Conservation (phyloP, 1,140 invertebrate species). For the Drosophila bipectinata region DNA sequence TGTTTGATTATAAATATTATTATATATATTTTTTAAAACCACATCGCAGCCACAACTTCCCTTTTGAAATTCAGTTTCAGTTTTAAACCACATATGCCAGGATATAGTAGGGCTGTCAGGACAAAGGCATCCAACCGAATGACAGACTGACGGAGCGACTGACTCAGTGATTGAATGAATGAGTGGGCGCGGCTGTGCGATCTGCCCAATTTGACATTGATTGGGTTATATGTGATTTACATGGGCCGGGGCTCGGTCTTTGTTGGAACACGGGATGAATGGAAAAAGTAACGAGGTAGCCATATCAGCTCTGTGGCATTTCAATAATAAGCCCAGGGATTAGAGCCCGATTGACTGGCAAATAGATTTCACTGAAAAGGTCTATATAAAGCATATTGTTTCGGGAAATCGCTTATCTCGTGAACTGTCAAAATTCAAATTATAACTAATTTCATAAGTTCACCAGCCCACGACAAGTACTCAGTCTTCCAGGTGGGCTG, state of each 20-base stretch:
- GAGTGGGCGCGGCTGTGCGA: constrained; percentile 43
- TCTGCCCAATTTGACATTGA: constrained; percentile 73
- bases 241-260: background rate
- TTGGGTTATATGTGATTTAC: constrained; percentile 69
- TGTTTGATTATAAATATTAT: background rate
- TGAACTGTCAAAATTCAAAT: constrained; percentile 40
- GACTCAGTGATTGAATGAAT: constrained; percentile 5
- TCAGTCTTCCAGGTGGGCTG: background rate
- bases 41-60: background rate
- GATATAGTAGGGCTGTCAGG: background rate
- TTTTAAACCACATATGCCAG: constrained; percentile 1
- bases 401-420: constrained; percentile 20
- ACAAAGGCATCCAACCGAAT: constrained; percentile 10
- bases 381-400: background rate
- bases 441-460: constrained; percentile 49
- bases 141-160: constrained; percentile 16
- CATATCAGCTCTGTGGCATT: constrained; percentile 24
- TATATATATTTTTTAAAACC: background rate
- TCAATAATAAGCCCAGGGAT: constrained; percentile 11
- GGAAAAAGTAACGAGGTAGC: background rate
- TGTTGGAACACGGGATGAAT: background rate
- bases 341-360: constrained; percentile 5
- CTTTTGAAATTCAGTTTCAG: too few species aligned
- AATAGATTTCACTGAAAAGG: constrained; percentile 25
- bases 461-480: constrained; percentile 1